Base-by-base conservation (phyloP, 1,140 invertebrate species). In the Calephelis nemesis region DNA sequence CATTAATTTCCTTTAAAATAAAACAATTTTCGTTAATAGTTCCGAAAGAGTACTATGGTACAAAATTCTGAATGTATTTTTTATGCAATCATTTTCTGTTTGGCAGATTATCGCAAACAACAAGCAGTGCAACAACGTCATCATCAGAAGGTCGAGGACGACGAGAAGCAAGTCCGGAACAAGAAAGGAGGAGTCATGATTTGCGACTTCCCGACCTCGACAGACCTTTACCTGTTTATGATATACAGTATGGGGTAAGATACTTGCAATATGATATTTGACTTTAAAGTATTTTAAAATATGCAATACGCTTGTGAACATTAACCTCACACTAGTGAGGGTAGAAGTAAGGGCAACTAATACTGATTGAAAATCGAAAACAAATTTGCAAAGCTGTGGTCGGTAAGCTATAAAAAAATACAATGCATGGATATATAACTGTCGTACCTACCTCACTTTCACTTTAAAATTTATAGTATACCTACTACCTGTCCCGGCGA, bases 231-330 rank as follows among this genome's bases (percentile, higher is more conserved):
- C 92, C 92, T 0, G 88, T 92, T 47, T 93, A 94, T 79, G 93
- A 94, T 68, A 91, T 93, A 67, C 93, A 92, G 77, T 93, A 93
- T 79, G 93, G 93, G 84, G 93, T 94, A 82, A 92, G 85, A 78
- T 67, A 42, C 30, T 48, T 47, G 15, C 8, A 5, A 15, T 10
- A 7, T 30, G 10, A 19, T 49, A 7, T 19, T 10, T 45, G 7
- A 11, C 11, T 12, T 49, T 49, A 49, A 49, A 4, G 1, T n/a
- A 11, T 49, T 12, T 49, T 49, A 49, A 49, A 4, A 10, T n/a
- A 11, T 49, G 39, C 12, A 39, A 15, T 7, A 12, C 12, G 54
- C 54, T 39, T 12, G 54, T 39, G 11, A 12, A 45, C 42, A 45
- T 45, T 45, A 45, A 7, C 42, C 42, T 7, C 6, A 45, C 42